Conservation (phyloP, 2,888 invertebrate species). For the Phortica magna region DNA sequence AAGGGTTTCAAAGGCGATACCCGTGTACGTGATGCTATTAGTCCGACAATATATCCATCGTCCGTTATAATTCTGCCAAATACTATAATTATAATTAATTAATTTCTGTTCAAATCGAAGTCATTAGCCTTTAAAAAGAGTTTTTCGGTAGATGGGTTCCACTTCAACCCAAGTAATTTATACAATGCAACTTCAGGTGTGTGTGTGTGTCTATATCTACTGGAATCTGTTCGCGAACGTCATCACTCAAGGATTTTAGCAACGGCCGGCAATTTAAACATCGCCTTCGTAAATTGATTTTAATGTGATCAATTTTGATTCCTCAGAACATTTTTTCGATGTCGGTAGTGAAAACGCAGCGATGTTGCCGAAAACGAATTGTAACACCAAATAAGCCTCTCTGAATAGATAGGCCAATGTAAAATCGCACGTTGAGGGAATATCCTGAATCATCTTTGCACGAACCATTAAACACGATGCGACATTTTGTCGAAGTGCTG, state of each 20-base stretch:
- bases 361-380: neutral
- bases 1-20: constrained; percentile 39
- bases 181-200: neutral
- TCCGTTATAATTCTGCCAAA: too few species aligned
- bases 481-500: constrained; percentile 42
- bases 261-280: too few species aligned
- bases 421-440: too few species aligned
- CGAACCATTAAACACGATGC: constrained; percentile 41
- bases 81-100: neutral
- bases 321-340: neutral
- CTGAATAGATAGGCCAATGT: too few species aligned
- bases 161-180: constrained; percentile 33
- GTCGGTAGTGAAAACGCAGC: constrained; percentile 11
- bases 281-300: constrained; percentile 26
- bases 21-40: constrained; percentile 25
- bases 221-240: too few species aligned
- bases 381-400: neutral
- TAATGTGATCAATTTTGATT: neutral
- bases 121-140: constrained; percentile 22
- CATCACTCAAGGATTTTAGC: too few species aligned
- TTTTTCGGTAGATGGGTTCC: constrained; percentile 30
- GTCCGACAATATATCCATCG: neutral
- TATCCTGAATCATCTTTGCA: neutral
- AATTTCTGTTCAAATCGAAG: neutral
- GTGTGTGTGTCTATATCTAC: neutral